Percentiles rank a stretch among this genome's conserved stretches.
Evolutionary conservation across 2,888 invertebrate genomes (phyloP).

Genomic region (Zootermopsis nevadensis): DNA sequence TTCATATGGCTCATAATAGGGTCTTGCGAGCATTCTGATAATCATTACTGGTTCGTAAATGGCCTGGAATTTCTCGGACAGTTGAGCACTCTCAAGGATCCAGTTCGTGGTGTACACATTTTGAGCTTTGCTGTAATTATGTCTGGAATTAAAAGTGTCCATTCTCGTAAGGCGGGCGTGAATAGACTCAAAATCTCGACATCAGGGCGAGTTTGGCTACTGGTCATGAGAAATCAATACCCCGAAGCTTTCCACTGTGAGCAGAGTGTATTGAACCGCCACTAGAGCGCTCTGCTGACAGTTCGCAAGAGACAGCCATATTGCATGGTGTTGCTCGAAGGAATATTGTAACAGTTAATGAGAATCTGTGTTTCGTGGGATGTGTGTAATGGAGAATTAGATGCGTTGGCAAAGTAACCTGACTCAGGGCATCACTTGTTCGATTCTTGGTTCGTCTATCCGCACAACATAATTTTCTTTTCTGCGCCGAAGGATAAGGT

Average conservation of each 20-base stretch:
- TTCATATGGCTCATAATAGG: too few relatives aligned
- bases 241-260: constrained; percentile 20
- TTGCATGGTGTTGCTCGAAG: constrained; percentile 39
- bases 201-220: constrained; percentile 31
- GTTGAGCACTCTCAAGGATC: too few relatives aligned
- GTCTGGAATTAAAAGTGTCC: neutral
- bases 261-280: constrained; percentile 12
- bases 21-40: too few relatives aligned
- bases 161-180: neutral
- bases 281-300: constrained; percentile 35
- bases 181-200: constrained; percentile 11
- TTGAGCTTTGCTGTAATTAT: neutral
- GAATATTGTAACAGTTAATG: constrained; percentile 11
- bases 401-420: neutral
- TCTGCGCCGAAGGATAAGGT: constrained; percentile 5
- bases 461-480: neutral
- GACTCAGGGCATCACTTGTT: neutral
- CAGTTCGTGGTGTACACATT: too few relatives aligned
- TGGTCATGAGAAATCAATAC: constrained; percentile 37
- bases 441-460: neutral
- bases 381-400: constrained; percentile 14
- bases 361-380: constrained; percentile 5
- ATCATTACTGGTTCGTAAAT: too few relatives aligned
- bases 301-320: constrained; percentile 27
- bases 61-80: too few relatives aligned